These are phyloP conservation scores for Amorpha juglandis DNA, from an alignment of 2,888 invertebrate species.

Conservation along the genomic window DNA sequence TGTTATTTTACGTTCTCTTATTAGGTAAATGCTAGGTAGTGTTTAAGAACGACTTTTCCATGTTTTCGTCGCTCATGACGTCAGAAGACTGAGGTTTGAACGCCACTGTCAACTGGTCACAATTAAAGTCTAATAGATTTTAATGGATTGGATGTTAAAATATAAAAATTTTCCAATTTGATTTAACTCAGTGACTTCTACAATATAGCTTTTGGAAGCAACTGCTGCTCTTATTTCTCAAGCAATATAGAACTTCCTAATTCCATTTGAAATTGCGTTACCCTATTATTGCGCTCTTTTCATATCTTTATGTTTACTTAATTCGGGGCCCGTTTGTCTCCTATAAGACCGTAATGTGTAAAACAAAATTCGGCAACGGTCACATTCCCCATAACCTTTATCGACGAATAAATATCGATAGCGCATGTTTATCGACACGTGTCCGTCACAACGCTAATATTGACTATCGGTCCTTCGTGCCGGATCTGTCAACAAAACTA, in stretches of 20 bases:
- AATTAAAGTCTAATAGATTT: background rate
- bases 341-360: background rate
- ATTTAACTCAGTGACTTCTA: background rate
- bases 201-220: too few relatives aligned
- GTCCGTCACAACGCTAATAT: conserved; percentile 27
- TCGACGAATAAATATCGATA: conserved; percentile 24
- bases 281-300: background rate
- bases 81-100: too few relatives aligned
- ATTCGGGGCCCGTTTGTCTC: background rate
- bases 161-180: background rate
- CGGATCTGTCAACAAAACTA: conserved; percentile 25
- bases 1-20: conserved; percentile 22
- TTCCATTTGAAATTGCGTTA: background rate
- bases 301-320: background rate
- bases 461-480: conserved; percentile 27
- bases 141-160: background rate
- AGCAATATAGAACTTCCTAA: too few relatives aligned
- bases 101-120: too few relatives aligned
- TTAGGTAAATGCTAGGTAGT: background rate
- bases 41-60: background rate
- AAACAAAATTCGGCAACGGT: conserved; percentile 5
- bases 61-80: background rate
- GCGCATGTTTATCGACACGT: conserved; percentile 28
- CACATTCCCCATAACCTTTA: conserved; percentile 5
- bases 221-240: too few relatives aligned